phyloP scores from a whole-genome alignment of 2,797 vertebrate genomes.

The Tauraco hartlaubi region DNA sequence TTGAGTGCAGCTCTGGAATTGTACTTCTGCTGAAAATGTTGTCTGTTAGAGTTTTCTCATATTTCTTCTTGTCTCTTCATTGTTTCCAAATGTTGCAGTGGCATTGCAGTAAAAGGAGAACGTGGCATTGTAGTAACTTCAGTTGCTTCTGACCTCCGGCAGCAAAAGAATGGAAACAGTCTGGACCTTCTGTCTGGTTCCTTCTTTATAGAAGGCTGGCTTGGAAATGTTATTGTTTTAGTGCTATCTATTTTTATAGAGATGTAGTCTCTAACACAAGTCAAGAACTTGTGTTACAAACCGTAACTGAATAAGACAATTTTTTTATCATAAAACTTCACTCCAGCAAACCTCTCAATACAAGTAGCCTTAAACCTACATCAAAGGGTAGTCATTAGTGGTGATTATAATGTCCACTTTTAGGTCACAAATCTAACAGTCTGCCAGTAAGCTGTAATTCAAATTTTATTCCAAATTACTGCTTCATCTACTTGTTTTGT shows the following conservation, averaged over 20 bases:
- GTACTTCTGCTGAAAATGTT: conserved; percentile 20
- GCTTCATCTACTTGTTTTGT: neutral
- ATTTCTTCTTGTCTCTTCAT: conserved; percentile 54
- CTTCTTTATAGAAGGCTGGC: neutral
- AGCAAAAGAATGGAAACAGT: conserved; percentile 7
- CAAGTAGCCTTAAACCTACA: neutral
- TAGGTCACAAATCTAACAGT: neutral
- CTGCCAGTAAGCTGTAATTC: neutral
- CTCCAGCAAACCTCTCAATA: neutral
- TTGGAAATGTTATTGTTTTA: conserved; percentile 1
- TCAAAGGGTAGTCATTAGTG: neutral
- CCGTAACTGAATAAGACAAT: neutral
- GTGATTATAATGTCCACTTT: neutral
- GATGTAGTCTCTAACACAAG: neutral
- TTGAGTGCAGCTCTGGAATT: conserved; percentile 20
- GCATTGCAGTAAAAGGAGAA: conserved; percentile 34
- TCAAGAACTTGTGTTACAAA: neutral
- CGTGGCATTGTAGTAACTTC: conserved; percentile 33
- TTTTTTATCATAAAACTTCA: neutral
- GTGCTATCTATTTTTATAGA: neutral
- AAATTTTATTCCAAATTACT: neutral
- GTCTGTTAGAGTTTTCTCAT: conserved; percentile 34
- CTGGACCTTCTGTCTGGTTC: neutral
- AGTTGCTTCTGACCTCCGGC: conserved; percentile 23
- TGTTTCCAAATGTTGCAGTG: conserved; percentile 66